Evolutionary conservation across 1,140 invertebrate genomes (phyloP), one percentile per base, ranked within the genome.

Genomic region (Propsilocerus akamusi): DNA sequence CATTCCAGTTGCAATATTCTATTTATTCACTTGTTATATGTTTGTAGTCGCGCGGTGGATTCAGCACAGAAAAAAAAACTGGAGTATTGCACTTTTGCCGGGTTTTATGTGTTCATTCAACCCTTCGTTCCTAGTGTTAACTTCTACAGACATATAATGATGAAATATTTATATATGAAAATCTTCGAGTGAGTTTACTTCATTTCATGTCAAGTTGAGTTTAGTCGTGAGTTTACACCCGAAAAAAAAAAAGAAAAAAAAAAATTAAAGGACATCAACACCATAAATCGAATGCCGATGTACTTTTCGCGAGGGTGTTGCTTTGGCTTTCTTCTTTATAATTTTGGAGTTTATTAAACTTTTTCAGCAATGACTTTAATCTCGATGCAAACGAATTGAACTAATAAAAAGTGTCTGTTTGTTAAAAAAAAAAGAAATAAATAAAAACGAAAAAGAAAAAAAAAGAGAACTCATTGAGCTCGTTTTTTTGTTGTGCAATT

Each of bases 181-280:
- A 17, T 41, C 34, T 20, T 20, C 14, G 2, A n/a, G n/a, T n/a
- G n/a, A n/a, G n/a, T n/a, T n/a, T n/a, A n/a, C n/a, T n/a, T n/a
- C n/a, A n/a, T n/a, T n/a, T n/a, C n/a, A n/a, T n/a, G n/a, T n/a
- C n/a, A n/a, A n/a, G n/a, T n/a, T n/a, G n/a, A n/a, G n/a, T n/a
- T n/a, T n/a, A n/a, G n/a, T n/a, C n/a, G n/a, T n/a, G n/a, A n/a
- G n/a, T n/a, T n/a, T n/a, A n/a, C n/a, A n/a, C n/a, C n/a, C n/a
- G n/a, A n/a, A n/a, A n/a, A n/a, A n/a, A n/a, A n/a, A n/a, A n/a
- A n/a, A n/a, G n/a, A n/a, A n/a, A n/a, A n/a, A n/a, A n/a, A n/a
- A n/a, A n/a, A n/a, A n/a, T n/a, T n/a, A 41, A 41, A 41, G 34
- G 34, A 41, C 34, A 41, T 41, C 34, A 41, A 41, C 34, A 41